These are phyloP conservation scores for Manis crassicaudata DNA, from an alignment of 2,797 vertebrate genomes.

Conservation along the genomic window DNA sequence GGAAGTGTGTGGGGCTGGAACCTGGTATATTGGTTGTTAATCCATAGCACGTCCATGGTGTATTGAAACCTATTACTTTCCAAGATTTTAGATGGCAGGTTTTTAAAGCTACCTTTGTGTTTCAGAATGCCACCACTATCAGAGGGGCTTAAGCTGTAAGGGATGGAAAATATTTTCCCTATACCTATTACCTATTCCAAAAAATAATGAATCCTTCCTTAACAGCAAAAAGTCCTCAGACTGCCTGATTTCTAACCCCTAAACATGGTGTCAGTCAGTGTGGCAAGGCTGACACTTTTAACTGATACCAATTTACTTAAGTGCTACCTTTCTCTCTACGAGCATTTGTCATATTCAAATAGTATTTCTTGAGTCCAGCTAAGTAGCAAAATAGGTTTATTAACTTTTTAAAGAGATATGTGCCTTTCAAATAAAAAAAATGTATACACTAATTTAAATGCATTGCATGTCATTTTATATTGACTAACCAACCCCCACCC, in stretches of 20 bases:
- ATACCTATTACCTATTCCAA: neutral
- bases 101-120: conserved; percentile 36
- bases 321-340: neutral
- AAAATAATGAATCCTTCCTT: neutral
- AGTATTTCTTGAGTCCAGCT: neutral
- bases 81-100: neutral
- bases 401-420: neutral
- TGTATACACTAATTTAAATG: neutral
- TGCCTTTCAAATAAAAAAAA: neutral
- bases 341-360: neutral
- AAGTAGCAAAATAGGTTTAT: neutral
- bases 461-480: neutral
- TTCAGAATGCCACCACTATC: conserved; percentile 1
- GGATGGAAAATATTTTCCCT: neutral
- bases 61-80: neutral
- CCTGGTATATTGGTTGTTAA: neutral
- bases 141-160: neutral
- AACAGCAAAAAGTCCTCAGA: neutral
- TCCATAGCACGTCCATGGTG: neutral
- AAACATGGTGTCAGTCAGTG: neutral
- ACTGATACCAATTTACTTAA: conserved; percentile 45
- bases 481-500: neutral
- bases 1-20: neutral
- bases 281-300: neutral
- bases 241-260: neutral